phyloP scores from a whole-genome alignment of 2,113 vertebrate species.

The Myrmophylax atrothorax region DNA sequence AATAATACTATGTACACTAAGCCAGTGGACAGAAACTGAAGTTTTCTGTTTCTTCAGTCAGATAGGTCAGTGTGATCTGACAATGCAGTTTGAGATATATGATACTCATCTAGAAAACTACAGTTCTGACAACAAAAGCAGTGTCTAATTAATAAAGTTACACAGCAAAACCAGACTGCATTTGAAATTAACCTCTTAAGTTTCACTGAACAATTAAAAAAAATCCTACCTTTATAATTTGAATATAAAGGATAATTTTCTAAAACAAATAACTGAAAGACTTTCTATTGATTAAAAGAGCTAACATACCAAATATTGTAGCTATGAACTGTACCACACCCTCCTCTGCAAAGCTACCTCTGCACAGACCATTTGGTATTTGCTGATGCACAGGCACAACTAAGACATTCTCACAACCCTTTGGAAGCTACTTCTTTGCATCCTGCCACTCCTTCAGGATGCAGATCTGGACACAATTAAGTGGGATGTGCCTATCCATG shows the following conservation, averaged over 20 bases:
- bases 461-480: neutral
- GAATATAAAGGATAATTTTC: neutral
- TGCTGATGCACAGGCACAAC: neutral
- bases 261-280: neutral
- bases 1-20: neutral
- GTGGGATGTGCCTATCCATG: neutral
- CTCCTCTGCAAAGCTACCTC: neutral
- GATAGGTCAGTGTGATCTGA: neutral
- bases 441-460: neutral
- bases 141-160: neutral
- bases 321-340: neutral
- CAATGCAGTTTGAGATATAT: neutral
- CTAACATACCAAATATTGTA: neutral
- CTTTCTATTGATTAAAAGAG: neutral
- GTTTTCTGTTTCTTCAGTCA: neutral
- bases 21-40: neutral
- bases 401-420: neutral
- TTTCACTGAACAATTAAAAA: neutral
- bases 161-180: neutral
- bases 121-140: neutral
- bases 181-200: neutral
- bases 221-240: neutral
- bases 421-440: neutral
- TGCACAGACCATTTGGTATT: neutral
- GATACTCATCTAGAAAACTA: neutral